Evolutionary conservation across 2,113 vertebrate genomes (phyloP).

Genomic region (Callaeas wilsoni): DNA sequence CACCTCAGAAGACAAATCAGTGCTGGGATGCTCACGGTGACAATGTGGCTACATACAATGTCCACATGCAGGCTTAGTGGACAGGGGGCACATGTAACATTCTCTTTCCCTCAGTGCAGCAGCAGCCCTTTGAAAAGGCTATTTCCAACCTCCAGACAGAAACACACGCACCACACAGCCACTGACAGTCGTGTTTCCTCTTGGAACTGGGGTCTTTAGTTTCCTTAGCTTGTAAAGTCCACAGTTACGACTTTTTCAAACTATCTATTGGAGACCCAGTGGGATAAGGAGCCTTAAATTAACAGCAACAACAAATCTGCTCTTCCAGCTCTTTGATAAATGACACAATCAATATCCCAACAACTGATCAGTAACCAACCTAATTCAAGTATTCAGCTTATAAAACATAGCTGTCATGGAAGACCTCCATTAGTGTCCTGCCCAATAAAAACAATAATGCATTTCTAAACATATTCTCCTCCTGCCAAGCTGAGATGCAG

Average conservation of each 20-base stretch:
- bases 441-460: conserved; percentile 80
- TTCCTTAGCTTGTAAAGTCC: neutral
- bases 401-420: conserved; percentile 75
- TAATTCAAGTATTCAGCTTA: conserved; percentile 80
- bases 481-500: conserved; percentile 47
- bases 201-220: neutral
- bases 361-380: conserved; percentile 76
- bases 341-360: conserved; percentile 78
- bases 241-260: neutral
- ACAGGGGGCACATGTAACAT: neutral
- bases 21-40: neutral
- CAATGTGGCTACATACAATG: neutral
- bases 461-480: conserved; percentile 70
- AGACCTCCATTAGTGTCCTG: conserved; percentile 79
- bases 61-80: neutral
- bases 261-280: neutral
- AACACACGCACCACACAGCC: neutral
- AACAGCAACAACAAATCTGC: conserved; percentile 53
- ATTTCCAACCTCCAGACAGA: neutral
- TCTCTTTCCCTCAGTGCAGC: neutral
- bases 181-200: neutral
- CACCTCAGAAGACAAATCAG: neutral
- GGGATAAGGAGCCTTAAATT: conserved; percentile 40
- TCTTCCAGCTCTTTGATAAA: conserved; percentile 73
- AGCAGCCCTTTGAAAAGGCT: neutral